These are phyloP conservation scores for Drosophila mauritiana DNA, from an alignment of 1,140 invertebrate species.

Conservation along the genomic window DNA sequence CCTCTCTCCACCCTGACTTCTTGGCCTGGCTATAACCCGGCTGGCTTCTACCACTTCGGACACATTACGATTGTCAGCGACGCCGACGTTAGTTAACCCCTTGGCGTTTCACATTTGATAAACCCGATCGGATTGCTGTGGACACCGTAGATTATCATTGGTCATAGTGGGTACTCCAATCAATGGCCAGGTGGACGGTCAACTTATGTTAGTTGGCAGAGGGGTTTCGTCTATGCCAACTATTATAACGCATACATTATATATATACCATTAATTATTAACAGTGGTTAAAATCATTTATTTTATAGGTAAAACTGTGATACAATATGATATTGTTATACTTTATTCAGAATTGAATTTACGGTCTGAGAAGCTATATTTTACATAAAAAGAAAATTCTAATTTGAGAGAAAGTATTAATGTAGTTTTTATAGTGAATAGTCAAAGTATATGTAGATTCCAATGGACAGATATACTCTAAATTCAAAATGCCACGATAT, in stretches of 20 bases:
- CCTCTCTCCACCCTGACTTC: slow-evolving; percentile 23
- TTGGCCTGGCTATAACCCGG: slow-evolving; percentile 38
- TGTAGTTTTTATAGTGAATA: no score
- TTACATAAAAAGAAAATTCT: no score
- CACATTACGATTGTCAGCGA: slow-evolving; percentile 64
- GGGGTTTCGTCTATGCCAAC: neutral
- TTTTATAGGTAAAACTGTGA: no score
- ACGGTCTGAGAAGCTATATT: no score
- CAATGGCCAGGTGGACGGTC: neutral
- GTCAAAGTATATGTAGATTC: no score
- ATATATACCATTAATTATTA: no score
- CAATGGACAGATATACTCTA: no score
- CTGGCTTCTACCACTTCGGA: slow-evolving; percentile 59
- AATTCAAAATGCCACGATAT: neutral
- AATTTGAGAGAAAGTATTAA: no score
- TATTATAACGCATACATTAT: no score
- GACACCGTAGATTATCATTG: slow-evolving; percentile 11
- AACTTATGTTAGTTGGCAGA: neutral
- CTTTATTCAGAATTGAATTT: no score
- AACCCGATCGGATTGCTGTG: slow-evolving; percentile 2
- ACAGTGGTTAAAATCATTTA: no score
- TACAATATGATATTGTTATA: no score
- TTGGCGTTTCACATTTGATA: slow-evolving; percentile 25
- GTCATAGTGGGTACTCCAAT: slow-evolving; percentile 8
- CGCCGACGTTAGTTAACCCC: slow-evolving; percentile 25